Evolutionary conservation across 2,888 invertebrate species (phyloP).

Genomic region (Leptopterna dolabrata): DNA sequence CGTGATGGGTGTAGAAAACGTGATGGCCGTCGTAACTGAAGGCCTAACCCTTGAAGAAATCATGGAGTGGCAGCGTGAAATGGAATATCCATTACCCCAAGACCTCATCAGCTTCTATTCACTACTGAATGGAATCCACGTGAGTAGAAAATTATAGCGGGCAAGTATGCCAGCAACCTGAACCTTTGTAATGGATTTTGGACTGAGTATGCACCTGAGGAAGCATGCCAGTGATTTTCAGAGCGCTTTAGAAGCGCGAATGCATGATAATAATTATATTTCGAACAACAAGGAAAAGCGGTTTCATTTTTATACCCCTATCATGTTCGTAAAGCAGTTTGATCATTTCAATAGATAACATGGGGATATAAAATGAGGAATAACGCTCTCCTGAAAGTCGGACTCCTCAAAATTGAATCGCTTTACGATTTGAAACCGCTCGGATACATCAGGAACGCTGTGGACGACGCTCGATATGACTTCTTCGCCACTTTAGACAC

Average conservation of each 20-base stretch:
- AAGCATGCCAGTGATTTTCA: too few species aligned
- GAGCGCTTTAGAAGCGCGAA: too few species aligned
- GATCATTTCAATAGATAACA: not conserved
- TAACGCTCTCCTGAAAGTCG: constrained; percentile 1
- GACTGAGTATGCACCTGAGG: too few species aligned
- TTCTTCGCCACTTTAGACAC: not conserved
- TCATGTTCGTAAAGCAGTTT: too few species aligned
- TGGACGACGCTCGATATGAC: not conserved
- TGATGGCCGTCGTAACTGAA: not conserved
- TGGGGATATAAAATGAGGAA: constrained; percentile 31
- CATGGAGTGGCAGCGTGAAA: constrained; percentile 12
- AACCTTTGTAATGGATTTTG: too few species aligned
- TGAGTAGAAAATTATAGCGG: not conserved
- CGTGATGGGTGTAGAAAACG: constrained; percentile 37
- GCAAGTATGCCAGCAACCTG: too few species aligned
- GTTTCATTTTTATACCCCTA: too few species aligned
- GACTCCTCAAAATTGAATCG: constrained; percentile 24
- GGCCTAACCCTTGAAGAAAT: not conserved
- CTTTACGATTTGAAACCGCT: constrained; percentile 18
- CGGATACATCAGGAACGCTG: not conserved
- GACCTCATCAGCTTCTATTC: constrained; percentile 22
- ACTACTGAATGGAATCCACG: constrained; percentile 16
- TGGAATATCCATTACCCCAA: constrained; percentile 9
- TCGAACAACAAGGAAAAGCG: too few species aligned
- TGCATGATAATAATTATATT: too few species aligned